phyloP scores from a whole-genome alignment of 2,888 invertebrate species.

The Phyto melanocephala region DNA sequence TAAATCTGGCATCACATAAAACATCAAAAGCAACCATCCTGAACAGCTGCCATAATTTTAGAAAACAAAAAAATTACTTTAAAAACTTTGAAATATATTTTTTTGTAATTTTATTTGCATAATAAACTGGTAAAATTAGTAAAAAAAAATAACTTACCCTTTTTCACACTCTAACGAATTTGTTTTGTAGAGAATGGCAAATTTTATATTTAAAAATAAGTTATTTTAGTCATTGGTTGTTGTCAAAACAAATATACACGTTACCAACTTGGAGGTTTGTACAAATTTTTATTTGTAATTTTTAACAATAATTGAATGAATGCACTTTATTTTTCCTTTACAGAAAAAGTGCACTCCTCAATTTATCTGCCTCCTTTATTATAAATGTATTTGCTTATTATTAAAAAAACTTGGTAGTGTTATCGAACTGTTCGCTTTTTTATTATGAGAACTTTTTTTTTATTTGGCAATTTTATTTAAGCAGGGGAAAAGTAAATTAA shows the following conservation, averaged over 20 bases:
- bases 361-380: slow-evolving; percentile 22
- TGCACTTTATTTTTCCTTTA: slow-evolving; percentile 31
- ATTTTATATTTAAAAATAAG: no score
- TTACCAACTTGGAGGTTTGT: neutral
- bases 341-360: slow-evolving; percentile 44
- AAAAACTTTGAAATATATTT: neutral
- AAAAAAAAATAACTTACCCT: slow-evolving; percentile 6
- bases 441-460: neutral
- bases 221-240: no score
- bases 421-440: neutral
- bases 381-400: neutral
- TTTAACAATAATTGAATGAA: no score
- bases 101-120: neutral
- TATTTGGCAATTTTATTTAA: slow-evolving; percentile 5
- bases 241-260: slow-evolving; percentile 1
- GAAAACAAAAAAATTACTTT: neutral
- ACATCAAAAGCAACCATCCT: neutral
- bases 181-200: neutral
- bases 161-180: neutral
- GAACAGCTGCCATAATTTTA: slow-evolving; percentile 26
- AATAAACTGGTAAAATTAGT: neutral
- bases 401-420: neutral
- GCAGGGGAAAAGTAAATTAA: slow-evolving; percentile 32
- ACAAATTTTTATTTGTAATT: neutral
- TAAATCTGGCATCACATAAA: slow-evolving; percentile 3